A percentile compares a stretch with the other conserved stretches of the same genome.
These are phyloP conservation scores for Drosophila helvetica DNA, from an alignment of 2,888 invertebrate genomes.

Conservation along the genomic window DNA sequence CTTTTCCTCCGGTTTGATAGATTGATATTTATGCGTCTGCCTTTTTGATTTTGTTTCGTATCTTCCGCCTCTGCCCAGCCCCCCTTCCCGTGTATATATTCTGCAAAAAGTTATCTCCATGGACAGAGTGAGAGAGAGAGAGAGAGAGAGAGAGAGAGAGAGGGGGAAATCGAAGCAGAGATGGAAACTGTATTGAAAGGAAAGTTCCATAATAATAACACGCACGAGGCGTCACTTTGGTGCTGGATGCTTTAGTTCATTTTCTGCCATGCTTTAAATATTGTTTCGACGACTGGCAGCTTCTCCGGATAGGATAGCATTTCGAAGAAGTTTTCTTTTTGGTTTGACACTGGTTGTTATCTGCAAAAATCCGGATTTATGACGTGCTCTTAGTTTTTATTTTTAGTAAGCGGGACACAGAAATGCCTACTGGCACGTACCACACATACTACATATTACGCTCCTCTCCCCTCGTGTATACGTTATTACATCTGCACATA, in stretches of 20 bases:
- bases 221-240: slow-evolving; percentile 42
- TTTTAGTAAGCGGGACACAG: slow-evolving; percentile 10
- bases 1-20: slow-evolving; percentile 11
- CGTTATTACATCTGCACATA: slow-evolving; percentile 9
- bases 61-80: not conserved
- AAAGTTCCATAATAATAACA: slow-evolving; percentile 3
- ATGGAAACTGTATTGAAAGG: not conserved
- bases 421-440: slow-evolving; percentile 30
- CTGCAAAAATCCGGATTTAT: not conserved
- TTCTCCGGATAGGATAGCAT: not conserved
- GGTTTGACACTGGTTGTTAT: not conserved
- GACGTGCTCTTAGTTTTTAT: slow-evolving; percentile 24
- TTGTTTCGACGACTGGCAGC: not conserved
- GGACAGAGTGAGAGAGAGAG: not conserved
- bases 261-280: not conserved
- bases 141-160: not conserved
- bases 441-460: not conserved
- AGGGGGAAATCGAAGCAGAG: not conserved
- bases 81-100: slow-evolving; percentile 15
- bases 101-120: slow-evolving; percentile 1
- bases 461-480: not conserved
- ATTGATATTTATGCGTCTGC: slow-evolving; percentile 35
- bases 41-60: slow-evolving; percentile 10
- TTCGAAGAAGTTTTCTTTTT: not conserved
- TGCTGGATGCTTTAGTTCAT: slow-evolving; percentile 7